These are phyloP conservation scores for Camponotus fellah DNA, from an alignment of 2,888 invertebrate genomes.

Conservation along the genomic window DNA sequence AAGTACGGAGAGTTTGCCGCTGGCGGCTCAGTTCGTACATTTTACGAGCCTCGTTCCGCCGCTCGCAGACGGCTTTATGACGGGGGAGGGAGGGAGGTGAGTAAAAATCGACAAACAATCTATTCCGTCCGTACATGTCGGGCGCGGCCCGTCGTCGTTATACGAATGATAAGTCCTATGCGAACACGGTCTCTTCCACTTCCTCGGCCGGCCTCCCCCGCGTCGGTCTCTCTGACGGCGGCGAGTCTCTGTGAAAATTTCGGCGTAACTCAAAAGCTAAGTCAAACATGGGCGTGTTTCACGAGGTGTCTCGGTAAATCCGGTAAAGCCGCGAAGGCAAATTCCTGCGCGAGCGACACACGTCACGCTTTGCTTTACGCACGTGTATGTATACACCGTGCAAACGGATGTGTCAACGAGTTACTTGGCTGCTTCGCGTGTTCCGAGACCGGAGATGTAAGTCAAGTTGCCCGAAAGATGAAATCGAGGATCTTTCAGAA, in stretches of 20 bases:
- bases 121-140: constrained; percentile 74
- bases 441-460: constrained; percentile 18
- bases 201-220: constrained; percentile 30
- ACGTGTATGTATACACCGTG: not conserved
- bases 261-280: constrained; percentile 85
- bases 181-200: constrained; percentile 54
- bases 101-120: constrained; percentile 84
- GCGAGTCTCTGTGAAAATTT: constrained; percentile 84
- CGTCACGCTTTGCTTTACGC: constrained; percentile 65
- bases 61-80: constrained; percentile 75
- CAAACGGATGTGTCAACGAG: constrained; percentile 46
- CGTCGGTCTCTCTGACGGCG: constrained; percentile 68
- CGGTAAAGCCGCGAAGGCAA: constrained; percentile 77
- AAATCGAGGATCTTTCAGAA: not conserved
- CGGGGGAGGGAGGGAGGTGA: constrained; percentile 75
- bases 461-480: not conserved
- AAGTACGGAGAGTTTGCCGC: constrained; percentile 5
- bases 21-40: constrained; percentile 20
- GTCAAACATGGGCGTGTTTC: constrained; percentile 85
- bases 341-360: constrained; percentile 72
- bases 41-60: constrained; percentile 69
- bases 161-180: constrained; percentile 75
- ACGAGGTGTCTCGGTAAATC: constrained; percentile 81
- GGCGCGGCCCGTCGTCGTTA: constrained; percentile 72
- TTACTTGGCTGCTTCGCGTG: constrained; percentile 32